Conservation (phyloP, 2,888 invertebrate genomes). For the Mythimna impura region DNA sequence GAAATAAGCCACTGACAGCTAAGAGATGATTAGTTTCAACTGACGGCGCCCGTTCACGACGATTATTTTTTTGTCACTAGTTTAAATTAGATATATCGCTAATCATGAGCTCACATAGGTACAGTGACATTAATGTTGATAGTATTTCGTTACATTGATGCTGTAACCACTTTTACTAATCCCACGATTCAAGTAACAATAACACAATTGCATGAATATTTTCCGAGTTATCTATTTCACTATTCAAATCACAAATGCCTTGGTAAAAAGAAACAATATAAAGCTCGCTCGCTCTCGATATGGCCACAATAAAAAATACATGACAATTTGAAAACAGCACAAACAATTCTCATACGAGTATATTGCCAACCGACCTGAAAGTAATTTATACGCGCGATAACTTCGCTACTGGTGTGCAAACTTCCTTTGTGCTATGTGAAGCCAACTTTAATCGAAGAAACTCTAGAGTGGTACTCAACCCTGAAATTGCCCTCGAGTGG, state of each 20-base stretch:
- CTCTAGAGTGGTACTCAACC: conserved; percentile 13
- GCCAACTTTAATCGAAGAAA: conserved; percentile 40
- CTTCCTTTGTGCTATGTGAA: conserved; percentile 1
- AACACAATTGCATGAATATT: background rate
- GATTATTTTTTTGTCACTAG: too few relatives aligned
- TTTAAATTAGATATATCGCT: too few relatives aligned
- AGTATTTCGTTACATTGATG: too few relatives aligned
- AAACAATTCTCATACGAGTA: conserved; percentile 1
- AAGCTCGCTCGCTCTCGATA: background rate
- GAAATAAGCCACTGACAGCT: too few relatives aligned
- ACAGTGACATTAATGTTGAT: too few relatives aligned
- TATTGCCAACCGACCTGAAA: conserved; percentile 1
- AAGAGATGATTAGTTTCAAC: too few relatives aligned
- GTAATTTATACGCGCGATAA: background rate
- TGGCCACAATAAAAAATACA: conserved; percentile 1
- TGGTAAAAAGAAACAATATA: too few relatives aligned
- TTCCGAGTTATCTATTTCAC: background rate
- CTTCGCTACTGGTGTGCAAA: background rate
- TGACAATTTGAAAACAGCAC: conserved; percentile 21
- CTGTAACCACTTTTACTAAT: too few relatives aligned
- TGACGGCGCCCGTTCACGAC: too few relatives aligned
- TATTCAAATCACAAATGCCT: background rate
- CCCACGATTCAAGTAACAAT: background rate
- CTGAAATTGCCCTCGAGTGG: conserved; percentile 13
- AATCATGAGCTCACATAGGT: too few relatives aligned